These are phyloP conservation scores for Ellobium chinense DNA, from an alignment of 2,888 invertebrate species.

Conservation along the genomic window DNA sequence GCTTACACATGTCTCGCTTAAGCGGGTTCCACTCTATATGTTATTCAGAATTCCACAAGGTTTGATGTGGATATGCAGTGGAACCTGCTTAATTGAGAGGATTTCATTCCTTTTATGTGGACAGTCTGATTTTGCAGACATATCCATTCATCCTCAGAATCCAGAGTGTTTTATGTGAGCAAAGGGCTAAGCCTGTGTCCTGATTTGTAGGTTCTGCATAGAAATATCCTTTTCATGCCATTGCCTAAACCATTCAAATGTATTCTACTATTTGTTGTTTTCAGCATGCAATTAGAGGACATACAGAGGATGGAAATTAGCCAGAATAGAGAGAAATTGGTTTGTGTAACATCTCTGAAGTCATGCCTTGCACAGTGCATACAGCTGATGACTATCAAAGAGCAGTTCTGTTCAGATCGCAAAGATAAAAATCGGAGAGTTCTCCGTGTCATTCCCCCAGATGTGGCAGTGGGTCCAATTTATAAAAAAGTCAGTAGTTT, in stretches of 20 bases:
- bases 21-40: no score
- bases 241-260: not conserved
- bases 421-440: not conserved
- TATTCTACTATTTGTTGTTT: not conserved
- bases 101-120: no score
- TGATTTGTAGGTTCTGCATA: no score
- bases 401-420: not conserved
- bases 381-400: conserved; percentile 60
- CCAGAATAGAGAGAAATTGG: conserved; percentile 52
- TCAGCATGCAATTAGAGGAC: conserved; percentile 17
- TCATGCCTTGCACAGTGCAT: conserved; percentile 63
- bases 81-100: no score
- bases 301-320: conserved; percentile 32
- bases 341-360: conserved; percentile 69
- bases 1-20: no score
- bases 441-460: not conserved
- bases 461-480: not conserved
- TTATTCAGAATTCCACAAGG: no score
- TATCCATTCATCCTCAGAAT: no score
- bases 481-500: conserved; percentile 65
- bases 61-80: no score
- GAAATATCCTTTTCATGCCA: no score
- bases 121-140: no score
- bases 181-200: no score
- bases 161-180: no score